phyloP scores from a whole-genome alignment of 2,888 invertebrate species.

The Zygaena filipendulae region DNA sequence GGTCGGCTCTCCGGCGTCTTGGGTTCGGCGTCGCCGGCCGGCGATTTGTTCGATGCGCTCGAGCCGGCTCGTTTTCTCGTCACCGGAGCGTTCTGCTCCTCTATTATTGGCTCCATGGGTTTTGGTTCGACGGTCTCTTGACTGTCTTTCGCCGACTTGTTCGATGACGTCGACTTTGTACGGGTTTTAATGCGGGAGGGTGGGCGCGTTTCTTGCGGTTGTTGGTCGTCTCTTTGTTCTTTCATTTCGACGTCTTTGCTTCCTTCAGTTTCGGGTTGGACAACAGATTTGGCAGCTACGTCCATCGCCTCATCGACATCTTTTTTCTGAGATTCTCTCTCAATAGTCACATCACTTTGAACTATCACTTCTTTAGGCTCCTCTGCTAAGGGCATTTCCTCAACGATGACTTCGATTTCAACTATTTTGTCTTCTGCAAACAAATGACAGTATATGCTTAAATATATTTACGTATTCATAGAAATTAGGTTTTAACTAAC shows the following conservation, averaged over 20 bases:
- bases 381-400: conserved; percentile 4
- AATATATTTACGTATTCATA: no score
- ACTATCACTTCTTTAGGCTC: conserved; percentile 11
- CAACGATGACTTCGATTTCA: conserved; percentile 7
- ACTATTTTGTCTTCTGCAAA: conserved; percentile 3
- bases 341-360: no score
- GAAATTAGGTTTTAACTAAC: no score
- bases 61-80: conserved; percentile 43
- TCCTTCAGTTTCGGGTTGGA: conserved; percentile 8
- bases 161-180: conserved; percentile 26
- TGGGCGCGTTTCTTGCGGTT: conserved; percentile 2
- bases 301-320: conserved; percentile 9
- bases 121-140: conserved; percentile 1
- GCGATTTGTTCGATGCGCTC: conserved; percentile 31
- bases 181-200: conserved; percentile 21
- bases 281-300: no score
- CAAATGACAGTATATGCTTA: no score
- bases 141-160: conserved; percentile 18
- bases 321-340: conserved; percentile 7
- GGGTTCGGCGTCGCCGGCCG: conserved; percentile 23
- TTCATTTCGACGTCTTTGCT: conserved; percentile 5
- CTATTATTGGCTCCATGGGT: background rate
- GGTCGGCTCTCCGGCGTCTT: conserved; percentile 23
- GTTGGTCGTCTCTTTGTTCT: conserved; percentile 7
- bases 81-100: conserved; percentile 30